These are phyloP conservation scores for Alloplasta piceator DNA, from an alignment of 2,888 invertebrate genomes.

Conservation along the genomic window DNA sequence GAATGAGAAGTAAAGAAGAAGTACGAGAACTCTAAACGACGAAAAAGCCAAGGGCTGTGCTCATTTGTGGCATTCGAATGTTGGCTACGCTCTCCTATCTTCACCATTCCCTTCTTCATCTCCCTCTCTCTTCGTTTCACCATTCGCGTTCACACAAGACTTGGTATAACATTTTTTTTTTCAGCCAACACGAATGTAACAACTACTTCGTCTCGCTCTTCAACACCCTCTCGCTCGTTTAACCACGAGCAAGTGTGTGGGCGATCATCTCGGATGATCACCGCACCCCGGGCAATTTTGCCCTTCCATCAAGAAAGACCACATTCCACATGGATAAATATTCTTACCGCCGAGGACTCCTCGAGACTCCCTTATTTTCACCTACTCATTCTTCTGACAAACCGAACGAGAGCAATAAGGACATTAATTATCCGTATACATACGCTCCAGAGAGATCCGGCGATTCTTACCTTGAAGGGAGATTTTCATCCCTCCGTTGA, in stretches of 20 bases:
- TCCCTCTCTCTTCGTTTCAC: conserved; percentile 17
- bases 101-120: conserved; percentile 15
- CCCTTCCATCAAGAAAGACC: conserved; percentile 44
- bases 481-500: conserved; percentile 16
- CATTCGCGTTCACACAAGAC: conserved; percentile 23
- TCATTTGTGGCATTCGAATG: conserved; percentile 39
- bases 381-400: conserved; percentile 15
- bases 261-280: conserved; percentile 51
- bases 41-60: conserved; percentile 43
- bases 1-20: conserved; percentile 13
- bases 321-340: conserved; percentile 51
- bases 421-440: conserved; percentile 55
- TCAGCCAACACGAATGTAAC: conserved; percentile 5
- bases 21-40: conserved; percentile 19
- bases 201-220: conserved; percentile 48
- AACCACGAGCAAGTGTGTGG: conserved; percentile 54
- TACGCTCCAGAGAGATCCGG: neutral
- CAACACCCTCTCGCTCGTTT: conserved; percentile 57
- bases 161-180: conserved; percentile 47
- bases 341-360: conserved; percentile 53
- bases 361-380: conserved; percentile 28
- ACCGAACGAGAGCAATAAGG: conserved; percentile 25
- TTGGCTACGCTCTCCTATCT: conserved; percentile 9
- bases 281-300: conserved; percentile 37
- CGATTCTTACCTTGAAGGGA: conserved; percentile 15